These are phyloP conservation scores for Hemicrepidius hirtus DNA, from an alignment of 2,888 invertebrate species.

Conservation along the genomic window DNA sequence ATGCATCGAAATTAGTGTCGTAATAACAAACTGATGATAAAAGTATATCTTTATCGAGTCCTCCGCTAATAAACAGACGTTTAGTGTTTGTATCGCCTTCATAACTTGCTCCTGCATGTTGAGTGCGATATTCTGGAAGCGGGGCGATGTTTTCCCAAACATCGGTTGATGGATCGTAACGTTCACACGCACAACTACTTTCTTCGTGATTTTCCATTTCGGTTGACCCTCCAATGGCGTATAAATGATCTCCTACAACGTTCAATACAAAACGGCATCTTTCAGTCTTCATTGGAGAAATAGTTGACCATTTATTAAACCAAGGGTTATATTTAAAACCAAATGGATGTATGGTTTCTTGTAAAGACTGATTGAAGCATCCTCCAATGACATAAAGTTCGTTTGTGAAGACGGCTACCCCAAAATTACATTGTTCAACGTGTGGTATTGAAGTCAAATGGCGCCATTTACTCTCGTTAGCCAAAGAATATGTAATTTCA, in stretches of 20 bases:
- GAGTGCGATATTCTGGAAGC: conserved; percentile 76
- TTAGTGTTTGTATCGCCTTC: conserved; percentile 68
- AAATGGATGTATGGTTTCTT: conserved; percentile 83
- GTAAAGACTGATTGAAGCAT: conserved; percentile 80
- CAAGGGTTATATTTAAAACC: conserved; percentile 78
- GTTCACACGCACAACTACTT: conserved; percentile 73
- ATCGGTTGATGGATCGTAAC: conserved; percentile 76
- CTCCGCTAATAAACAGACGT: conserved; percentile 73
- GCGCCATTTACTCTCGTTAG: conserved; percentile 77
- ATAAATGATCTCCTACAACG: conserved; percentile 74
- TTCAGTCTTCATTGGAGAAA: conserved; percentile 80
- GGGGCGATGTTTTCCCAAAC: conserved; percentile 76
- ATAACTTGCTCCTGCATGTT: conserved; percentile 75
- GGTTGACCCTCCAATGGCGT: conserved; percentile 79
- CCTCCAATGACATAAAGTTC: conserved; percentile 83
- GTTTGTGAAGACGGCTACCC: conserved; percentile 80
- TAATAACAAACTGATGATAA: conserved; percentile 73
- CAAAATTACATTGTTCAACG: conserved; percentile 84
- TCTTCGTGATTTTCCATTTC: conserved; percentile 74
- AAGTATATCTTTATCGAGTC: conserved; percentile 75
- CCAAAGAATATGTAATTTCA: conserved; percentile 79
- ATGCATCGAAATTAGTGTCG: conserved; percentile 73
- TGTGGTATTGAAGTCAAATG: conserved; percentile 82
- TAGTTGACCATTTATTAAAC: conserved; percentile 79
- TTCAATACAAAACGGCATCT: conserved; percentile 80